A percentile compares a stretch with the other conserved stretches of the same genome.
phyloP scores from a whole-genome alignment of 2,888 invertebrate genomes.

The Eupithecia dodoneata region DNA sequence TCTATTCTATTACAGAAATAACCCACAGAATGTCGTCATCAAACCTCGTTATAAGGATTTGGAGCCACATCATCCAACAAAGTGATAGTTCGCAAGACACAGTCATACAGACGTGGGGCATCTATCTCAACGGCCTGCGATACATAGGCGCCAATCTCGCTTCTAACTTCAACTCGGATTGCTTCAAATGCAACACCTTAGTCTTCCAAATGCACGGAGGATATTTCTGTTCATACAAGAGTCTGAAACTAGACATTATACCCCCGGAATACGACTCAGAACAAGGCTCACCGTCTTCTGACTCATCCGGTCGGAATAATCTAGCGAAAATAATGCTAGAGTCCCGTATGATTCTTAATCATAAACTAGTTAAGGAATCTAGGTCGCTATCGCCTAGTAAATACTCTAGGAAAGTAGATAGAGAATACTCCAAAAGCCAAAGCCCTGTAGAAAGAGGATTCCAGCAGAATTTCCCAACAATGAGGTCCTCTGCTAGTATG shows the following conservation, averaged over 20 bases:
- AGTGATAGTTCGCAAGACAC: conserved; percentile 74
- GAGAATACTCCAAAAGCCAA: conserved; percentile 79
- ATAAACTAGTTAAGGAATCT: conserved; percentile 64
- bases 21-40: conserved; percentile 78
- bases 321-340: conserved; percentile 71
- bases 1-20: conserved; percentile 61
- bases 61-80: conserved; percentile 70
- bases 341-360: conserved; percentile 61
- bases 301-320: conserved; percentile 72
- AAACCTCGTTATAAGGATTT: conserved; percentile 77
- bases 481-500: conserved; percentile 67
- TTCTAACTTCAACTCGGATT: conserved; percentile 87
- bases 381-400: conserved; percentile 76
- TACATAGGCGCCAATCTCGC: conserved; percentile 88
- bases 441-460: conserved; percentile 76
- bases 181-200: conserved; percentile 89
- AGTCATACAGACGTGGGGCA: conserved; percentile 91
- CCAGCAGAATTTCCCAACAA: conserved; percentile 68
- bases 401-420: conserved; percentile 62
- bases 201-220: conserved; percentile 95
- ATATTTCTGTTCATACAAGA: conserved; percentile 88
- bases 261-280: conserved; percentile 76
- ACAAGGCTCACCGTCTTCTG: conserved; percentile 73
- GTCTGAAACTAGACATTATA: conserved; percentile 78
- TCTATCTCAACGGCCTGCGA: conserved; percentile 92